A percentile compares a stretch with the other conserved stretches of the same genome.
These are phyloP conservation scores for Ormyrus labotus DNA, from an alignment of 2,888 invertebrate species.

Conservation along the genomic window DNA sequence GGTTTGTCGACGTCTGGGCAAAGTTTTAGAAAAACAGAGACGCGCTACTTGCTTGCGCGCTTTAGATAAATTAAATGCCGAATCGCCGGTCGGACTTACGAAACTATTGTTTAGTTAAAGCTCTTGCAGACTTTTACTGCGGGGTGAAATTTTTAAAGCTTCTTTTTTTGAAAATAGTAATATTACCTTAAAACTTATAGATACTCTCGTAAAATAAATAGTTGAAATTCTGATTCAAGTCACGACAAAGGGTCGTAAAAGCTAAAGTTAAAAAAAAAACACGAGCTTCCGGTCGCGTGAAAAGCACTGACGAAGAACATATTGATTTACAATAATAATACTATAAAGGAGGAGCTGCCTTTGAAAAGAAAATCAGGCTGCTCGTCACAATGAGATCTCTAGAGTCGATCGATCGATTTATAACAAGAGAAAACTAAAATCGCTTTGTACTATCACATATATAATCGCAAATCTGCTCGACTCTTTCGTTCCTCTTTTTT, in stretches of 20 bases:
- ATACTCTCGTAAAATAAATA: too few relatives aligned
- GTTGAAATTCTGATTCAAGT: constrained; percentile 29
- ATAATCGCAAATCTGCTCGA: constrained; percentile 29
- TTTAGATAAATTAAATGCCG: too few relatives aligned
- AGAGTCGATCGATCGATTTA: constrained; percentile 11
- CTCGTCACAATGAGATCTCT: constrained; percentile 30
- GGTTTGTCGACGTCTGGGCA: too few relatives aligned
- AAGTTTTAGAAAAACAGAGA: too few relatives aligned
- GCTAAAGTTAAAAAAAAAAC: neutral
- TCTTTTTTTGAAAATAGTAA: too few relatives aligned
- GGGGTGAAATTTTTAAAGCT: too few relatives aligned
- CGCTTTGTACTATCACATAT: constrained; percentile 45
- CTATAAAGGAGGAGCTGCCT: constrained; percentile 36
- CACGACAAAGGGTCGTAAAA: neutral
- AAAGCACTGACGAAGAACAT: constrained; percentile 17
- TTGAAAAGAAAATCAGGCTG: constrained; percentile 12
- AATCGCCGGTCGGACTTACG: too few relatives aligned
- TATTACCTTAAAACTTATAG: too few relatives aligned
- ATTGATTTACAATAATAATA: constrained; percentile 40
- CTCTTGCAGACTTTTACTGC: too few relatives aligned
- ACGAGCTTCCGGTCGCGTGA: neutral
- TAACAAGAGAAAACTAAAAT: neutral
- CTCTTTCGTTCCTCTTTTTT: too few relatives aligned
- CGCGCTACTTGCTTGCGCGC: too few relatives aligned
- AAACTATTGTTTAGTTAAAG: too few relatives aligned